Evolutionary conservation across 2,888 invertebrate species (phyloP), one percentile per base, ranked within the genome.

Genomic region (Conus canariensis): DNA sequence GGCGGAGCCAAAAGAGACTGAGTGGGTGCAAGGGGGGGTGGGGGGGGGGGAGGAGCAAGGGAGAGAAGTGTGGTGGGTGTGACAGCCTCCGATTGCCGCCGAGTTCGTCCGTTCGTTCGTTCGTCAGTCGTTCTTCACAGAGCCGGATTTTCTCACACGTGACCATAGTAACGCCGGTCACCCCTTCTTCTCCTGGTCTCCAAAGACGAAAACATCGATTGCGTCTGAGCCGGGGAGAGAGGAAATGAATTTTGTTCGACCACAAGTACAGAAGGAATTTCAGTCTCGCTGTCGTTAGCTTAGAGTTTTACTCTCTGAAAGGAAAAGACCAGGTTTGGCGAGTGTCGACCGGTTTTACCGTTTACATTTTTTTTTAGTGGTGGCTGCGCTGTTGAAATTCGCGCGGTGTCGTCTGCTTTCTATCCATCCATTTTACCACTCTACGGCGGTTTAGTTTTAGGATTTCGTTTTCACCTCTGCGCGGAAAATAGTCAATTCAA

Each of bases 101-200:
- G 45, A 45, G 45, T 1, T 9, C 16, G 22, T 67, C 14, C 16
- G 64, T 64, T 64, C 64, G 64, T 64, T 16, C 64, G 64, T 64
- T 64, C 64, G 64, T 64, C 64, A 14, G 12, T 64, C 64, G 16
- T 64, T 64, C 64, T 64, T 16, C 64, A 64, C 16, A 64, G 3
- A 64, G 64, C 64, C 74, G 19, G n/a, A n/a, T n/a, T n/a, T 19
- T 74, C 16, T 74, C 74, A 83, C 82, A 56, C 30, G 82, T 83
- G 82, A 58, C 82, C 82, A 83, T 83, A 83, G 82, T 83, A 83
- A 83, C 82, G 82, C 56, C 56, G 56, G 12, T 83, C 9, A 83
- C 82, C 56, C 7, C 19, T 22, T n/a, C n/a, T 58, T 9, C 16
- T 16, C 58, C 58, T 22, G 7, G 82, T 25, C 58, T 58, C 82